Percentiles rank a stretch among this genome's conserved stretches.
Conservation (phyloP, 2,113 vertebrate species). For the Arizona elegans region DNA sequence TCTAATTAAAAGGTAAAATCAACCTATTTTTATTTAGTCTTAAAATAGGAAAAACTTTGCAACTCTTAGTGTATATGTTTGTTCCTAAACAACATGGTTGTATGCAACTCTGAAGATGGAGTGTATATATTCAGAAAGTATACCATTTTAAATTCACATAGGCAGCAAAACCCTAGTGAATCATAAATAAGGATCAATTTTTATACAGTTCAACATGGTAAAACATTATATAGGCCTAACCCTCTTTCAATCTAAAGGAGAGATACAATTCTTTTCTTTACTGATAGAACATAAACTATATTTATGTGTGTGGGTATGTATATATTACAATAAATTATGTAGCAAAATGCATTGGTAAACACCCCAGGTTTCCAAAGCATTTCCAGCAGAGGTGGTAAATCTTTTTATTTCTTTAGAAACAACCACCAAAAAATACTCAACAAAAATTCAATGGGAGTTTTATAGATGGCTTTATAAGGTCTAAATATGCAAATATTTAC, state of each 20-base stretch:
- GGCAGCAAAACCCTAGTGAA: slow-evolving; percentile 56
- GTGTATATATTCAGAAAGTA: slow-evolving; percentile 56
- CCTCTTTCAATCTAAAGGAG: slow-evolving; percentile 40
- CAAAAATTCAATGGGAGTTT: slow-evolving; percentile 52
- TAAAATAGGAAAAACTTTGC: slow-evolving; percentile 44
- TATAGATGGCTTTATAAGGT: slow-evolving; percentile 54
- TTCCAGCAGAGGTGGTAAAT: slow-evolving; percentile 52
- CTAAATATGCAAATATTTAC: slow-evolving; percentile 67
- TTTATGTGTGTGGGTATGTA: slow-evolving; percentile 52
- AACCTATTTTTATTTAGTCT: slow-evolving; percentile 55
- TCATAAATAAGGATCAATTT: slow-evolving; percentile 65
- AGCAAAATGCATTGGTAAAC: slow-evolving; percentile 54
- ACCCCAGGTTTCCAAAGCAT: slow-evolving; percentile 44
- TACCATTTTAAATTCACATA: slow-evolving; percentile 64
- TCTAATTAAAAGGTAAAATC: slow-evolving; percentile 62
- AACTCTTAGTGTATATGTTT: slow-evolving; percentile 31
- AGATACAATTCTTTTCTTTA: slow-evolving; percentile 33
- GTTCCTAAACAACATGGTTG: slow-evolving; percentile 25
- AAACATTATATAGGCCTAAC: slow-evolving; percentile 37
- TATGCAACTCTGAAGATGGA: slow-evolving; percentile 42
- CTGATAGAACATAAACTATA: slow-evolving; percentile 43
- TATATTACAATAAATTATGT: slow-evolving; percentile 48
- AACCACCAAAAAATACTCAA: not conserved
- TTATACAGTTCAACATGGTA: slow-evolving; percentile 52
- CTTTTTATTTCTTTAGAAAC: slow-evolving; percentile 43